Evolutionary conservation across 2,113 vertebrate genomes (phyloP).

Genomic region (Myiopsitta monachus): DNA sequence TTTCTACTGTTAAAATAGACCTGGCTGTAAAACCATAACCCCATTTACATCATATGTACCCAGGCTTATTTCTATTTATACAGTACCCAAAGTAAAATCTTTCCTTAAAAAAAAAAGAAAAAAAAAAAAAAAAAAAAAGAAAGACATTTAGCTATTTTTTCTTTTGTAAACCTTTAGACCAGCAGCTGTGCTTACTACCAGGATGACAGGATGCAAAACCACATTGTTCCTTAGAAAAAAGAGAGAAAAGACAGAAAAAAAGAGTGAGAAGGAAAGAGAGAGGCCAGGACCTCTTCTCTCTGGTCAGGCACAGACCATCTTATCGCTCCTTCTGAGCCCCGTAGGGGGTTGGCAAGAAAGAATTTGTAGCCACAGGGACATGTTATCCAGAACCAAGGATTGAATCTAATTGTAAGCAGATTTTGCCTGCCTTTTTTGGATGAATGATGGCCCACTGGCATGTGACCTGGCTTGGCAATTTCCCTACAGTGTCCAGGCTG

Average conservation of each 20-base stretch:
- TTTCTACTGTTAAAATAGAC: neutral
- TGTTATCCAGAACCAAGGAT: conserved; percentile 74
- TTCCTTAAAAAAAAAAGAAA: neutral
- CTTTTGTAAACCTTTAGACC: conserved; percentile 44
- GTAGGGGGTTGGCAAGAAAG: conserved; percentile 84
- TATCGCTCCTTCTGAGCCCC: conserved; percentile 76
- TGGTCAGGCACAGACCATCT: conserved; percentile 73
- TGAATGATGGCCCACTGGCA: conserved; percentile 82
- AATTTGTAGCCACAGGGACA: conserved; percentile 76
- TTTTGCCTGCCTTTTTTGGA: conserved; percentile 68
- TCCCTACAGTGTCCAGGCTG: conserved; percentile 70
- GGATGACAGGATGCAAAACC: conserved; percentile 19
- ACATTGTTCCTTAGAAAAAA: conserved; percentile 17
- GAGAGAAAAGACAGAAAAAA: conserved; percentile 24
- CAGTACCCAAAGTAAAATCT: neutral
- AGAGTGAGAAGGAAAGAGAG: conserved; percentile 16
- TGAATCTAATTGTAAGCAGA: conserved; percentile 88
- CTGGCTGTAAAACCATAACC: neutral
- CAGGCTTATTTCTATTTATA: neutral
- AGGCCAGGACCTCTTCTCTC: conserved; percentile 45
- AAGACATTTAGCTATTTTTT: neutral
- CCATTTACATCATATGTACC: neutral
- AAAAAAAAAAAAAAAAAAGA: neutral
- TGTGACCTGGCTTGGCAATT: conserved; percentile 80
- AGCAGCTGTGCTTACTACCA: conserved; percentile 61